These are phyloP conservation scores for Prolemur simus DNA, from an alignment of 2,113 vertebrate genomes.

Conservation along the genomic window DNA sequence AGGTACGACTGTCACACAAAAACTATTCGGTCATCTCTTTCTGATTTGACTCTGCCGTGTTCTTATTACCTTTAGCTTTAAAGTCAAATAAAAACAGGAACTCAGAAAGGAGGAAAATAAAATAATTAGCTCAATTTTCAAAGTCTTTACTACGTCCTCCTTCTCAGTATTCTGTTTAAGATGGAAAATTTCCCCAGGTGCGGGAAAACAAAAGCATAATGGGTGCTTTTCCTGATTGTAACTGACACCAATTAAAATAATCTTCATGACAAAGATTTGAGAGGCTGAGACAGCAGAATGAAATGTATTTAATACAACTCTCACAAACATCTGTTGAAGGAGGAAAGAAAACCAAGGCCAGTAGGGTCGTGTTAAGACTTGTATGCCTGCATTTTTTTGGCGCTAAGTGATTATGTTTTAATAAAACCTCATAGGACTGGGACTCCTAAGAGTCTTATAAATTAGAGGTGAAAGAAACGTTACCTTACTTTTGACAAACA, in stretches of 20 bases:
- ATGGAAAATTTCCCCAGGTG: constrained; percentile 60
- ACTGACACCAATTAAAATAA: constrained; percentile 69
- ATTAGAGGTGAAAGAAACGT: constrained; percentile 37
- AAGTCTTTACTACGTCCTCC: constrained; percentile 55
- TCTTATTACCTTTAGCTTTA: constrained; percentile 29
- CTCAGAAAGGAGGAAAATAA: constrained; percentile 35
- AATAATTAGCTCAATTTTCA: constrained; percentile 55
- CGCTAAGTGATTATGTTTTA: constrained; percentile 28
- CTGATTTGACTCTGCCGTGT: constrained; percentile 14
- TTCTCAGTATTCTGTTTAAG: constrained; percentile 65
- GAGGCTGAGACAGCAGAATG: constrained; percentile 57
- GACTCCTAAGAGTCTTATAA: constrained; percentile 30
- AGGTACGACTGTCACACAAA: neutral
- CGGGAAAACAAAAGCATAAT: constrained; percentile 67
- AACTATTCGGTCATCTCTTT: neutral
- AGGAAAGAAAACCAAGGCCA: neutral
- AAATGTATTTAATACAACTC: constrained; percentile 32
- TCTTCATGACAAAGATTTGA: neutral
- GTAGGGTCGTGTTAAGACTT: neutral
- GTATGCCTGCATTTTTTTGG: neutral
- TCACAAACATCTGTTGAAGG: constrained; percentile 50
- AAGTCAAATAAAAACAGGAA: constrained; percentile 50
- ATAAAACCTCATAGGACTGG: constrained; percentile 27
- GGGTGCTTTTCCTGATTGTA: constrained; percentile 50
- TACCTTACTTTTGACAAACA: constrained; percentile 29